Conservation (phyloP, 1,140 invertebrate species). For the Halesus radiatus region DNA sequence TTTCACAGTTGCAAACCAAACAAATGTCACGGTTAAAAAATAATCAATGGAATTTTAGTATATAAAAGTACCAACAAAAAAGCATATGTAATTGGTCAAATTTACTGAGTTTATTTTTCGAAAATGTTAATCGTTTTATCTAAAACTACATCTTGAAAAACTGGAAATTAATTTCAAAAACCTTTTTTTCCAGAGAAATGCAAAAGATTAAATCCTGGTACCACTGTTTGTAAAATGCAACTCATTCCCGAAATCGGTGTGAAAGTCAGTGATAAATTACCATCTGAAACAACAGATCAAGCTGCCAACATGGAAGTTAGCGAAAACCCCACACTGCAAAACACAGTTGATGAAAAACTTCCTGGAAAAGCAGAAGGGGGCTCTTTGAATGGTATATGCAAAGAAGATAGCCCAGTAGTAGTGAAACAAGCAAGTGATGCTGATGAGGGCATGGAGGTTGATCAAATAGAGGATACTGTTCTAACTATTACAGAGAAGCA, state of each 20-base stretch:
- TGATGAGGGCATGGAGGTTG: background rate
- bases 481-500: background rate
- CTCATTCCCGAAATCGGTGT: slow-evolving; percentile 7
- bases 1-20: too few species aligned
- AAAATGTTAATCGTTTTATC: too few species aligned
- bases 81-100: too few species aligned
- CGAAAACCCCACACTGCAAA: background rate
- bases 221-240: slow-evolving; percentile 23
- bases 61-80: too few species aligned
- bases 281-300: background rate
- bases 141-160: too few species aligned
- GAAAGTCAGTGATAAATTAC: background rate
- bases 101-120: too few species aligned
- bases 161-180: background rate
- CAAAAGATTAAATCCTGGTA: background rate
- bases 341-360: background rate
- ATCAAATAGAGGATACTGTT: background rate
- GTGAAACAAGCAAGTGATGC: background rate
- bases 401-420: background rate
- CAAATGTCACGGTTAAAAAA: too few species aligned
- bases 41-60: too few species aligned
- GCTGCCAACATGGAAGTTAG: slow-evolving; percentile 1
- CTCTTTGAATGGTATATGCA: background rate
- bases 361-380: background rate
- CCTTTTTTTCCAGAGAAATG: slow-evolving; percentile 11